Base-by-base conservation (phyloP, 2,797 vertebrate species). In the Lerista edwardsae region DNA sequence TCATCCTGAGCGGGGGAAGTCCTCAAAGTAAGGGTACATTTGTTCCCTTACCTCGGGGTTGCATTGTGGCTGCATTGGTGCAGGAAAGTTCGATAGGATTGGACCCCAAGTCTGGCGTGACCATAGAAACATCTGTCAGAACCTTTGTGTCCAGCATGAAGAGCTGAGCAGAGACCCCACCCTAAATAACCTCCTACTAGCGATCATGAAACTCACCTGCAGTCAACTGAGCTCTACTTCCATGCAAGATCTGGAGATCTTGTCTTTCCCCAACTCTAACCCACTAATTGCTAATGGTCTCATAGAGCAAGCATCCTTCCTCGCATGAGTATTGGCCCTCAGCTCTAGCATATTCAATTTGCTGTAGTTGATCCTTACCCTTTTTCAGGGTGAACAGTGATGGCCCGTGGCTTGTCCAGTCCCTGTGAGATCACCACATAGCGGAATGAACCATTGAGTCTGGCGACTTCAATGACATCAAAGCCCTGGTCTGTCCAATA, bases 401-500 rank as follows among this genome's bases (percentile, higher is more conserved):
- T 99, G 87, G 98, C 98, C 61, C 98, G 96, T 4, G 98, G 98
- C 91, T 99, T 99, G 95, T 99, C 98, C 92, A 99, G 94, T 39
- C 98, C 98, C 90, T 98, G 98, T 0, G 98, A 99, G 93, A 99
- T 98, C 89, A 99, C 98, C 79, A 99, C 98, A 0, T 99, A 99
- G 86, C 98, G 98, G 96, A 99, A 99, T 44, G 98, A 99, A 36
- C 98, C 98, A 0, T 99, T 99, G 80, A 99, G 96, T 89, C 98
- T 95, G 85, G 98, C 98, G 29, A 99, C 98, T 92, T 99, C 98
- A 1, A 99, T 99, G 81, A 99, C 98, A 0, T 99, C 98, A 2
- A 99, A 99, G 81, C 98, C 98, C 93, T 99, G 98, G 91, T 99
- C 98, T 0, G 98, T 99, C 98, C 98, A 99, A 94, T 99, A 99